These are phyloP conservation scores for Notothenia coriiceps DNA, from an alignment of 2,113 vertebrate genomes.

Conservation along the genomic window DNA sequence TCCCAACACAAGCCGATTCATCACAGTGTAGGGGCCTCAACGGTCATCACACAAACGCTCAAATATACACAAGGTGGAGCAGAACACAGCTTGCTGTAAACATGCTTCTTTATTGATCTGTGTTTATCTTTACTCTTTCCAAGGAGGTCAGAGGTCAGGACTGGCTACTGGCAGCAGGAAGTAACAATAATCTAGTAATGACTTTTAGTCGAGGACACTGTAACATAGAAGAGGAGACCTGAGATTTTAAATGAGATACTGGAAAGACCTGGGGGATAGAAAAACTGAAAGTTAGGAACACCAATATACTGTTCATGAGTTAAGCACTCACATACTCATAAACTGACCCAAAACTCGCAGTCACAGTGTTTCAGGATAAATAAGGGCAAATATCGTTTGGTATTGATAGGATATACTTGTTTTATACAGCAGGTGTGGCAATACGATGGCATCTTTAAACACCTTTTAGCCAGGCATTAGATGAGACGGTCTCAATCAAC, in stretches of 20 bases:
- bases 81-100: constrained; percentile 20
- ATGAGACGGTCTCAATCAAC: not conserved
- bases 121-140: constrained; percentile 23
- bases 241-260: too few relatives aligned
- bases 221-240: not conserved
- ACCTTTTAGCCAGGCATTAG: not conserved
- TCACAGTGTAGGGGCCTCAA: not conserved
- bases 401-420: too few relatives aligned
- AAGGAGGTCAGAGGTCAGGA: constrained; percentile 40
- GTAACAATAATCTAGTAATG: not conserved
- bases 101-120: constrained; percentile 48
- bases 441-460: not conserved
- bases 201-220: constrained; percentile 38
- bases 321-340: not conserved
- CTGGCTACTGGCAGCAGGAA: constrained; percentile 21
- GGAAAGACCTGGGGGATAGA: too few relatives aligned
- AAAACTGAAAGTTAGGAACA: not conserved
- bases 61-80: constrained; percentile 13
- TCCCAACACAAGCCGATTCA: not conserved
- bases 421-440: not conserved
- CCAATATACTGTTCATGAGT: not conserved
- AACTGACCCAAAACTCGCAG: not conserved
- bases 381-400: too few relatives aligned
- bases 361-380: not conserved
- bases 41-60: constrained; percentile 7